These are phyloP conservation scores for Conchocele bisecta DNA, from an alignment of 2,888 invertebrate genomes.

Conservation along the genomic window DNA sequence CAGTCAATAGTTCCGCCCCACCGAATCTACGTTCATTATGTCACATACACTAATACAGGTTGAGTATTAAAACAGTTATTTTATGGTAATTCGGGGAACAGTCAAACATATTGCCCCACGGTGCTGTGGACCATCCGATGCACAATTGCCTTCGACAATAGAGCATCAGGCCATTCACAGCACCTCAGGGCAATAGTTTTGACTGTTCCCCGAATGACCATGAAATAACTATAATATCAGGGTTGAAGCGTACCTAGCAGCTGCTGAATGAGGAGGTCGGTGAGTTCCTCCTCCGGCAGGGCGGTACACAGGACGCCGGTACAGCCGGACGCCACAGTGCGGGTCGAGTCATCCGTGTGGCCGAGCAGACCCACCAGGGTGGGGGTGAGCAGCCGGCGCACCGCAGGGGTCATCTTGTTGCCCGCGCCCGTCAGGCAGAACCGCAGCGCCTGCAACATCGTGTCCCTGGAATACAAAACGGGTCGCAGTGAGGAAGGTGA, in stretches of 20 bases:
- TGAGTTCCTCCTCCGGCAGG: slow-evolving; percentile 89
- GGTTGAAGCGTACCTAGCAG: slow-evolving; percentile 86
- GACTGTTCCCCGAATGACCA: too few relatives aligned
- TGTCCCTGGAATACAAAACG: slow-evolving; percentile 93
- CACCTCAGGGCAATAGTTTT: too few relatives aligned
- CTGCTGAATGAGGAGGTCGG: slow-evolving; percentile 89
- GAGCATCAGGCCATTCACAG: too few relatives aligned
- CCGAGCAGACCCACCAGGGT: slow-evolving; percentile 84
- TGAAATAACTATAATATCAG: too few relatives aligned
- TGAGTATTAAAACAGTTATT: too few relatives aligned
- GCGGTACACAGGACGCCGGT: slow-evolving; percentile 91
- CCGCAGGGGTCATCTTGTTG: slow-evolving; percentile 92
- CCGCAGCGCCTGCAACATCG: slow-evolving; percentile 95
- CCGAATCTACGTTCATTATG: not conserved
- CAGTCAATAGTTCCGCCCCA: too few relatives aligned
- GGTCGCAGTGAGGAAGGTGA: too few relatives aligned
- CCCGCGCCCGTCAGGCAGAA: slow-evolving; percentile 93
- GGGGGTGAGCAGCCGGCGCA: slow-evolving; percentile 88
- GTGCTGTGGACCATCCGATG: too few relatives aligned
- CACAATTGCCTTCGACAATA: not conserved
- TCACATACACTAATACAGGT: too few relatives aligned
- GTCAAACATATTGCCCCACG: too few relatives aligned
- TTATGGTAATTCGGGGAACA: too few relatives aligned
- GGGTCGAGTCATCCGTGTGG: slow-evolving; percentile 89
- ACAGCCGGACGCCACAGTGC: slow-evolving; percentile 93